A percentile compares a stretch with the other conserved stretches of the same genome.
These are phyloP conservation scores for Miichthys miiuy DNA, from an alignment of 2,797 vertebrate species.

Conservation along the genomic window DNA sequence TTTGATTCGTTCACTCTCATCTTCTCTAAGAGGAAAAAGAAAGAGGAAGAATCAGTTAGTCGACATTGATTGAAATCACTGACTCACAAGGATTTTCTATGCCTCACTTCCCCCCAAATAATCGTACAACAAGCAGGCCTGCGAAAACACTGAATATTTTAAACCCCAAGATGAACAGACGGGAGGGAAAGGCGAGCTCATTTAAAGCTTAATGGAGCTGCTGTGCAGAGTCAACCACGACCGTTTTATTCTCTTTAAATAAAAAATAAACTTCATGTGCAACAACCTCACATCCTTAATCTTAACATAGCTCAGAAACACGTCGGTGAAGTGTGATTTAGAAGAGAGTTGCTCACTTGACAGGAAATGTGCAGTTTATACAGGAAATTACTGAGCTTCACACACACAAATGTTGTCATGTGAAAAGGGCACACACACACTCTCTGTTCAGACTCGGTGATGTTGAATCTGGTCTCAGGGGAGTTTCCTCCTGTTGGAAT, in stretches of 20 bases:
- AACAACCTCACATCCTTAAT: neutral
- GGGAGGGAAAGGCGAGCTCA: constrained; percentile 53
- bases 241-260: constrained; percentile 2
- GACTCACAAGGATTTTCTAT: constrained; percentile 76
- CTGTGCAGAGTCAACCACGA: neutral
- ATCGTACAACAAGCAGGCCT: constrained; percentile 70
- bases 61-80: constrained; percentile 85
- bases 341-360: neutral
- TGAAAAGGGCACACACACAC: neutral
- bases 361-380: constrained; percentile 23
- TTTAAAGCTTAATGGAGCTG: constrained; percentile 48
- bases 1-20: neutral
- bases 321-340: too few relatives aligned
- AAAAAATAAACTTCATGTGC: constrained; percentile 7
- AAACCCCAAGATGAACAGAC: constrained; percentile 70
- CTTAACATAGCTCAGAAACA: neutral
- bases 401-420: neutral
- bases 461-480: constrained; percentile 20
- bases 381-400: constrained; percentile 7
- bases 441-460: constrained; percentile 3
- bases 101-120: constrained; percentile 73
- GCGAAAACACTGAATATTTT: constrained; percentile 84
- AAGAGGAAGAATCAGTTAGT: constrained; percentile 57
- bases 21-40: neutral
- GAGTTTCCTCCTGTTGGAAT: constrained; percentile 22